These are phyloP conservation scores for Girardinichthys multiradiatus DNA, from an alignment of 2,113 vertebrate genomes.

Conservation along the genomic window DNA sequence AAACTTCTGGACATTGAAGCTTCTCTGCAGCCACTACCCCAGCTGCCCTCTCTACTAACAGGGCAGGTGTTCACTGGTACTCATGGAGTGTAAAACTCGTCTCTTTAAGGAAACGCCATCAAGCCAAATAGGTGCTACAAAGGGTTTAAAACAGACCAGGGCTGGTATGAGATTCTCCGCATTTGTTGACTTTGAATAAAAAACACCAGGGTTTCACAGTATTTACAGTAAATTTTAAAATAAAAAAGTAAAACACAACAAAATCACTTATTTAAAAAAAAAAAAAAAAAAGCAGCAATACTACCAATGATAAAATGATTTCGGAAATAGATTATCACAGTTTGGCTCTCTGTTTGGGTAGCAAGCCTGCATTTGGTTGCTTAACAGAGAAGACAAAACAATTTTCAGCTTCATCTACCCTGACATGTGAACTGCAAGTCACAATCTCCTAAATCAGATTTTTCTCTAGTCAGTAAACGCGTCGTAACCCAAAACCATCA, in stretches of 20 bases:
- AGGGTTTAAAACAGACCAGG: conserved; percentile 8
- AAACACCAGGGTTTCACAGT: background rate
- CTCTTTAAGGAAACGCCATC: conserved; percentile 20
- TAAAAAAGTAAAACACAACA: too few relatives aligned
- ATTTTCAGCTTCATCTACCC: background rate
- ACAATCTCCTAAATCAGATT: too few relatives aligned
- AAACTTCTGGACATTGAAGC: conserved; percentile 98
- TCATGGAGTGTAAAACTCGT: conserved; percentile 8
- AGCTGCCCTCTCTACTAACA: conserved; percentile 57
- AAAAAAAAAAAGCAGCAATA: background rate
- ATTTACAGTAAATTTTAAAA: background rate
- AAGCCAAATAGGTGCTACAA: conserved; percentile 7
- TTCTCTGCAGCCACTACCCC: conserved; percentile 87
- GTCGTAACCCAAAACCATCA: too few relatives aligned
- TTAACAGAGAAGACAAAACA: background rate
- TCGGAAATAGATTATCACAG: too few relatives aligned
- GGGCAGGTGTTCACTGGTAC: conserved; percentile 35
- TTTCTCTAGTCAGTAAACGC: too few relatives aligned
- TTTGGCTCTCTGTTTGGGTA: too few relatives aligned
- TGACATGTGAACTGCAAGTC: too few relatives aligned
- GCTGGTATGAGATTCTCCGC: background rate
- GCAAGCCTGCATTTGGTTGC: background rate
- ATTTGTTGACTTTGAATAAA: conserved; percentile 17
- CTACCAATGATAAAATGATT: background rate
- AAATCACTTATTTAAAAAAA: background rate